Evolutionary conservation across 2,797 vertebrate genomes (phyloP).

Genomic region (Eulemur rubriventer): DNA sequence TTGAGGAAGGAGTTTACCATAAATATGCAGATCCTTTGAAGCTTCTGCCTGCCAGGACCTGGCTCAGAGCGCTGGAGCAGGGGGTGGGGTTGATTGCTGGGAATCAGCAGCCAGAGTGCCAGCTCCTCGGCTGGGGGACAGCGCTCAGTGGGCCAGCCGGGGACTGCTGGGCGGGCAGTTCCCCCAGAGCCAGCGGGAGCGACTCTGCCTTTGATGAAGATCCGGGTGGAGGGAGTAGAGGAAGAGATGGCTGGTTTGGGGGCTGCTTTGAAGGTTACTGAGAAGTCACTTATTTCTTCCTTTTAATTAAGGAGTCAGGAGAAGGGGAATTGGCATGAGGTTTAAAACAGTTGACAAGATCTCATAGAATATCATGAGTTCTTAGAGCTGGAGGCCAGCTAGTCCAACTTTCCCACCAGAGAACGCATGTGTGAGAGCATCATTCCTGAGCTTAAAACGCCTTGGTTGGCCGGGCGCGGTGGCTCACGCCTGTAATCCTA

Average conservation of each 20-base stretch:
- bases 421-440: neutral
- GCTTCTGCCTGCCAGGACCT: slow-evolving; percentile 25
- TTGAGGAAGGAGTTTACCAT: slow-evolving; percentile 63
- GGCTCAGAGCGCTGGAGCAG: neutral
- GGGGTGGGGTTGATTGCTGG: slow-evolving; percentile 45
- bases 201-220: slow-evolving; percentile 42
- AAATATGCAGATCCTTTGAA: slow-evolving; percentile 63
- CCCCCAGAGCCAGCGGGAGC: neutral
- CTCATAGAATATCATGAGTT: neutral
- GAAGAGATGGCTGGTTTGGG: neutral
- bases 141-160: neutral
- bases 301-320: slow-evolving; percentile 46
- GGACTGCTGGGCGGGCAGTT: neutral
- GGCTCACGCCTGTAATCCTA: no score
- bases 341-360: neutral
- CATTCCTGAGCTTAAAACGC: neutral
- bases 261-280: slow-evolving; percentile 54
- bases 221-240: neutral
- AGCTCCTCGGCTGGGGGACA: neutral
- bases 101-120: neutral
- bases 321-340: neutral
- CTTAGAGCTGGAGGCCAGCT: neutral
- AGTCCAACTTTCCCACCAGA: neutral
- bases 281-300: slow-evolving; percentile 45
- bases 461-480: no score